Percentiles rank a stretch among this genome's conserved stretches.
phyloP scores from a whole-genome alignment of 2,113 vertebrate species.

The Trichomycterus rosablanca region DNA sequence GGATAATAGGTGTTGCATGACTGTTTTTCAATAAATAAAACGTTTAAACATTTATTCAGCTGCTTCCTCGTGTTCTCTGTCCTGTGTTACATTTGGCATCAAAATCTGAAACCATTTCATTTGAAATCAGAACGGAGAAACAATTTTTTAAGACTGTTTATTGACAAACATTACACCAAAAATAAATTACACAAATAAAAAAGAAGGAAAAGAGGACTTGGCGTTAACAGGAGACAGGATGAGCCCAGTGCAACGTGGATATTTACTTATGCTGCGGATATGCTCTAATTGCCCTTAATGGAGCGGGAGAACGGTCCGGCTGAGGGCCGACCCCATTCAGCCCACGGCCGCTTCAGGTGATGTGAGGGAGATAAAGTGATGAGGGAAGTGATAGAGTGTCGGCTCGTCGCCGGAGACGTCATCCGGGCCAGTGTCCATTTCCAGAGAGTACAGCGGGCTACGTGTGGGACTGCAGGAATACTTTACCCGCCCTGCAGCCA shows the following conservation, averaged over 20 bases:
- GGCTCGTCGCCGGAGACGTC: constrained; percentile 16
- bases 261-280: constrained; percentile 47
- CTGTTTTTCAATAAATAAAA: no score
- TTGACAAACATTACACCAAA: no score
- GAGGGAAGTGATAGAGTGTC: constrained; percentile 9
- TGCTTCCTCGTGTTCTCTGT: no score
- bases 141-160: no score
- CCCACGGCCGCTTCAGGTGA: constrained; percentile 19
- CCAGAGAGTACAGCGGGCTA: constrained; percentile 29
- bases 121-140: no score
- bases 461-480: constrained; percentile 28
- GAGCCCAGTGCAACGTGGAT: constrained; percentile 16
- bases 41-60: no score
- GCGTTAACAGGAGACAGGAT: no score
- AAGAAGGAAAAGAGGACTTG: no score
- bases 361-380: constrained; percentile 29
- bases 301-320: constrained; percentile 37
- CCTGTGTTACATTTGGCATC: no score
- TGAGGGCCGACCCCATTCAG: constrained; percentile 30
- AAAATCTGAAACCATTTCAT: no score
- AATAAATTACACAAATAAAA: no score
- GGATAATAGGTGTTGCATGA: no score
- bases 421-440: constrained; percentile 2
- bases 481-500: neutral
- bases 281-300: constrained; percentile 50